phyloP scores from a whole-genome alignment of 2,113 vertebrate species.

The Scytalopus superciliaris region DNA sequence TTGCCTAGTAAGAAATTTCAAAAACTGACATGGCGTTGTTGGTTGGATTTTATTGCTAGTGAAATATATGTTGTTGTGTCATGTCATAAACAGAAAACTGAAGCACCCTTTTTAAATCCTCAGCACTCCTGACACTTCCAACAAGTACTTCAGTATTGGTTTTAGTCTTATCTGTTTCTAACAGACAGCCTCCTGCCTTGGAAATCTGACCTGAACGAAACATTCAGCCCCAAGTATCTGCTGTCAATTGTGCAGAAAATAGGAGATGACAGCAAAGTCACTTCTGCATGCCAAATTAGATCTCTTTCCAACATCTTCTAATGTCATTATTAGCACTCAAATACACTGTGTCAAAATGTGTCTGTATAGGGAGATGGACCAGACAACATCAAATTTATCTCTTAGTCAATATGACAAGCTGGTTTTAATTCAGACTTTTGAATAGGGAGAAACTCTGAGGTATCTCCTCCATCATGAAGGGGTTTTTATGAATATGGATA shows the following conservation, averaged over 20 bases:
- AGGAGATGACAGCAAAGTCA: constrained; percentile 82
- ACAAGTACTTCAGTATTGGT: constrained; percentile 70
- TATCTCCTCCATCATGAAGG: neutral
- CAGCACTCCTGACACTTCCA: constrained; percentile 74
- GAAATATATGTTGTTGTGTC: constrained; percentile 66
- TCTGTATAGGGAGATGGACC: constrained; percentile 73
- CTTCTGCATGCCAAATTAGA: constrained; percentile 83
- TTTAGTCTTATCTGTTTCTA: constrained; percentile 80
- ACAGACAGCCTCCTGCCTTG: constrained; percentile 78
- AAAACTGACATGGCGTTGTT: constrained; percentile 43
- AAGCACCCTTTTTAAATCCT: constrained; percentile 73
- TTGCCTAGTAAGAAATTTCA: constrained; percentile 53
- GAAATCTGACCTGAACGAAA: constrained; percentile 83
- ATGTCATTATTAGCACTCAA: constrained; percentile 88
- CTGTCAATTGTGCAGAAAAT: constrained; percentile 85
- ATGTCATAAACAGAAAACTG: constrained; percentile 71
- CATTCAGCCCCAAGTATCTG: constrained; percentile 81
- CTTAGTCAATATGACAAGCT: constrained; percentile 72
- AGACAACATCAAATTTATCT: constrained; percentile 67
- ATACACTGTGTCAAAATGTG: constrained; percentile 80
- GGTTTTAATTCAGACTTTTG: constrained; percentile 61
- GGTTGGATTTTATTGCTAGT: constrained; percentile 62
- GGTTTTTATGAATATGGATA: neutral
- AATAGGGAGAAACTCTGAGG: constrained; percentile 1
- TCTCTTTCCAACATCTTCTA: constrained; percentile 80